phyloP scores from a whole-genome alignment of 2,888 invertebrate genomes.

The Volucella inanis region DNA sequence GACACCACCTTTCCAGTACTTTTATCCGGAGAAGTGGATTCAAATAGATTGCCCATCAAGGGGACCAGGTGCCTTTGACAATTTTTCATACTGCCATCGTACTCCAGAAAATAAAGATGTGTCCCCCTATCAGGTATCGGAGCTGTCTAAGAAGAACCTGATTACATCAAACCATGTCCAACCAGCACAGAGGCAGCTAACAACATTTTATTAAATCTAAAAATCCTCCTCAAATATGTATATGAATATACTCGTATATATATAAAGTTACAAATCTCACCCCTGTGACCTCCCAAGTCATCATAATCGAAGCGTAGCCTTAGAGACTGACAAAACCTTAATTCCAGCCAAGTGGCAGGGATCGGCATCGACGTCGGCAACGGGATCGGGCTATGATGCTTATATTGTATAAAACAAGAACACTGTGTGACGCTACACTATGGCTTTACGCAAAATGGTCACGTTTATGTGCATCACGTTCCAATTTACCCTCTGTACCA shows the following conservation, averaged over 20 bases:
- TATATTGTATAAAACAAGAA: slow-evolving; percentile 12
- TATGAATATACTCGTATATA: too few species aligned
- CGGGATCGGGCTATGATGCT: too few species aligned
- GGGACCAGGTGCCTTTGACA: slow-evolving; percentile 44
- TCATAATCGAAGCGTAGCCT: slow-evolving; percentile 23
- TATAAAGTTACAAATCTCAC: neutral
- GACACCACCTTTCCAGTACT: slow-evolving; percentile 21
- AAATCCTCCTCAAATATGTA: slow-evolving; percentile 30
- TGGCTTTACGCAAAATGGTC: slow-evolving; percentile 71
- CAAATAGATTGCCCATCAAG: slow-evolving; percentile 54
- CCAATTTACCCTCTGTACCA: slow-evolving; percentile 62
- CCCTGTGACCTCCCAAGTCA: neutral
- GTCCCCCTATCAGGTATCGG: neutral
- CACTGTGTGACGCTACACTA: slow-evolving; percentile 31
- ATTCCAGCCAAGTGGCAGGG: slow-evolving; percentile 5
- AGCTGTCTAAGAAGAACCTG: slow-evolving; percentile 15
- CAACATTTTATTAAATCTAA: slow-evolving; percentile 67
- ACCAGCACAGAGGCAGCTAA: neutral
- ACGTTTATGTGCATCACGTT: slow-evolving; percentile 74
- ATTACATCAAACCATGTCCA: slow-evolving; percentile 49
- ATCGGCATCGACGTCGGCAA: slow-evolving; percentile 6
- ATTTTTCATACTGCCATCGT: slow-evolving; percentile 18
- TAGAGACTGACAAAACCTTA: slow-evolving; percentile 5
- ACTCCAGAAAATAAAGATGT: slow-evolving; percentile 39
- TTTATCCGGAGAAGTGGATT: slow-evolving; percentile 22